Evolutionary conservation across 2,113 vertebrate species (phyloP).

Genomic region (Protomyctophum bolini): DNA sequence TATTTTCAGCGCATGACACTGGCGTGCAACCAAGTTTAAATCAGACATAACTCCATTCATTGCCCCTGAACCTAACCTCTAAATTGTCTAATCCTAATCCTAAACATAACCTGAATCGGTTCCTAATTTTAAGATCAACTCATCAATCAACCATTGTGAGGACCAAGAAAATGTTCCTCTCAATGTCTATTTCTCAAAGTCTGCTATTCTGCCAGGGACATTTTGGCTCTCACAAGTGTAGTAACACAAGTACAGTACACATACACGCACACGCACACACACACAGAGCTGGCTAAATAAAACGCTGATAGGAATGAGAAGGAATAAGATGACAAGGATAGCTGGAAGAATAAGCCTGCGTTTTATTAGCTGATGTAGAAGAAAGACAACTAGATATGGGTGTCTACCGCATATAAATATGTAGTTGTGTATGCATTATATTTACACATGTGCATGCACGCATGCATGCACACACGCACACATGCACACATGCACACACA

Average conservation of each 20-base stretch:
- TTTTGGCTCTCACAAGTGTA: too few relatives aligned
- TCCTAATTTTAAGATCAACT: too few relatives aligned
- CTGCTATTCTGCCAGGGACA: too few relatives aligned
- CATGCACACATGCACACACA: slow-evolving; percentile 4
- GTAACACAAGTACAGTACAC: not conserved
- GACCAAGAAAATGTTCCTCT: too few relatives aligned
- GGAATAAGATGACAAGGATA: slow-evolving; percentile 39
- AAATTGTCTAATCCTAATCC: too few relatives aligned
- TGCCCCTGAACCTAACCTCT: too few relatives aligned
- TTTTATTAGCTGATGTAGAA: slow-evolving; percentile 43
- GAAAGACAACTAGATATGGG: slow-evolving; percentile 23
- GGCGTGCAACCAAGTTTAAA: too few relatives aligned
- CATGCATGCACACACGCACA: slow-evolving; percentile 10
- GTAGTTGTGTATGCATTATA: slow-evolving; percentile 2
- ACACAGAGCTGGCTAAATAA: slow-evolving; percentile 46
- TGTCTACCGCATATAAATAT: slow-evolving; percentile 16
- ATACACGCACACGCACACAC: not conserved
- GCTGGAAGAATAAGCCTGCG: slow-evolving; percentile 38
- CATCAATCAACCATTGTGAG: too few relatives aligned
- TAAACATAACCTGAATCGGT: too few relatives aligned
- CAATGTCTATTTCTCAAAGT: too few relatives aligned
- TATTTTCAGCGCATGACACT: too few relatives aligned
- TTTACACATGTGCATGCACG: slow-evolving; percentile 25
- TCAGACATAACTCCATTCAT: too few relatives aligned
- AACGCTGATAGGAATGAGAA: slow-evolving; percentile 62